Evolutionary conservation across 2,888 invertebrate genomes (phyloP).

Genomic region (Torymus auratus): DNA sequence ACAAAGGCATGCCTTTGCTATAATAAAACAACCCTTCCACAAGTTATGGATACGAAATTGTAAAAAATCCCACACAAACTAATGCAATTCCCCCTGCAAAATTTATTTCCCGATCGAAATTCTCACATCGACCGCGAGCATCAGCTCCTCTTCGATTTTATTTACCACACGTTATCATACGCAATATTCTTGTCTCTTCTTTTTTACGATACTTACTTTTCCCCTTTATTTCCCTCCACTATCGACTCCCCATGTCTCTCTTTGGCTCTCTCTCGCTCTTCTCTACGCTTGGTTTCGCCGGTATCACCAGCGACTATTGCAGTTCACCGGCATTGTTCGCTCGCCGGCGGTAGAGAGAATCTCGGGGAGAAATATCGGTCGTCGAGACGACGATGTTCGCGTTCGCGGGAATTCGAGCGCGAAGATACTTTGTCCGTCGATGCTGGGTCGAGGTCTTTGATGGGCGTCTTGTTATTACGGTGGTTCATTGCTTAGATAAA

Average conservation of each 20-base stretch:
- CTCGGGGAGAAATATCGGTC: slow-evolving; percentile 12
- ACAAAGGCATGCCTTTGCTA: too few relatives aligned
- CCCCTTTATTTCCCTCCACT: slow-evolving; percentile 3
- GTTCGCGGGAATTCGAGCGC: not conserved
- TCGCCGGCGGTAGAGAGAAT: not conserved
- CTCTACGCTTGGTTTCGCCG: slow-evolving; percentile 27
- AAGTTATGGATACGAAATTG: too few relatives aligned
- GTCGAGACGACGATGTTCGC: not conserved
- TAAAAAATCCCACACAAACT: not conserved
- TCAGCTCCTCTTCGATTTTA: slow-evolving; percentile 31
- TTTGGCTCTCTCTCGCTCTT: not conserved
- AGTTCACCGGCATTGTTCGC: slow-evolving; percentile 20
- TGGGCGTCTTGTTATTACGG: too few relatives aligned
- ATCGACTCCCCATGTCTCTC: not conserved
- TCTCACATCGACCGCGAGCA: too few relatives aligned
- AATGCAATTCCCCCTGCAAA: not conserved
- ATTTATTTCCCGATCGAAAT: not conserved
- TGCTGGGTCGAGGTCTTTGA: too few relatives aligned
- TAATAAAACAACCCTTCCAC: too few relatives aligned
- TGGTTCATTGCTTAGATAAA: too few relatives aligned
- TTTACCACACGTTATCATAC: slow-evolving; percentile 5
- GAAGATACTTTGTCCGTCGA: not conserved
- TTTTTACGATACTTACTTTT: slow-evolving; percentile 29
- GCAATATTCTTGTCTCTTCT: not conserved
- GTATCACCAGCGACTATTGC: slow-evolving; percentile 21